phyloP scores from a whole-genome alignment of 2,888 invertebrate genomes.

The Timema cristinae region DNA sequence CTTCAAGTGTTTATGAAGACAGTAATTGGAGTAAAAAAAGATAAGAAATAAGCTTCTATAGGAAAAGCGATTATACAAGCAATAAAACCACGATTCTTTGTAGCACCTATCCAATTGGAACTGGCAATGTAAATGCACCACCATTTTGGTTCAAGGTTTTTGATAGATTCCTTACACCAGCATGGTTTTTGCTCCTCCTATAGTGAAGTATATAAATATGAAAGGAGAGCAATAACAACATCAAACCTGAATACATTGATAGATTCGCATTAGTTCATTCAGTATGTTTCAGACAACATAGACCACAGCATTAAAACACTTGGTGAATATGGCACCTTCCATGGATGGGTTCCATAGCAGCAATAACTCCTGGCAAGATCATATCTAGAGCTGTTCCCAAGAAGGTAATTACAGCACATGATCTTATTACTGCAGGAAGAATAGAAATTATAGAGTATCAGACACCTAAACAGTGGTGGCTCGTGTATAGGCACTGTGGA shows the following conservation, averaged over 20 bases:
- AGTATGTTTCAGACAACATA: slow-evolving; percentile 10
- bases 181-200: too few relatives aligned
- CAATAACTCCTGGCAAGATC: slow-evolving; percentile 6
- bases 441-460: too few relatives aligned
- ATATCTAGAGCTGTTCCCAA: too few relatives aligned
- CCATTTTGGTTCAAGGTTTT: too few relatives aligned
- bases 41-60: neutral
- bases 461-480: too few relatives aligned
- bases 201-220: too few relatives aligned
- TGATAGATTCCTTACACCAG: too few relatives aligned
- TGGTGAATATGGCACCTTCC: slow-evolving; percentile 1
- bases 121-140: slow-evolving; percentile 8
- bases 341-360: slow-evolving; percentile 8
- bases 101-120: neutral
- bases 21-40: neutral
- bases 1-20: neutral
- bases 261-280: neutral
- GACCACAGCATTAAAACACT: slow-evolving; percentile 1
- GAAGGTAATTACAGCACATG: too few relatives aligned
- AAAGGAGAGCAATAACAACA: too few relatives aligned
- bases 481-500: too few relatives aligned
- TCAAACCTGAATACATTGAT: neutral
- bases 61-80: slow-evolving; percentile 9
- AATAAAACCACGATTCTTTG: neutral
- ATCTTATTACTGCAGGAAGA: too few relatives aligned